Conservation (phyloP, 2,113 vertebrate genomes). For the Uropsilus gracilis region DNA sequence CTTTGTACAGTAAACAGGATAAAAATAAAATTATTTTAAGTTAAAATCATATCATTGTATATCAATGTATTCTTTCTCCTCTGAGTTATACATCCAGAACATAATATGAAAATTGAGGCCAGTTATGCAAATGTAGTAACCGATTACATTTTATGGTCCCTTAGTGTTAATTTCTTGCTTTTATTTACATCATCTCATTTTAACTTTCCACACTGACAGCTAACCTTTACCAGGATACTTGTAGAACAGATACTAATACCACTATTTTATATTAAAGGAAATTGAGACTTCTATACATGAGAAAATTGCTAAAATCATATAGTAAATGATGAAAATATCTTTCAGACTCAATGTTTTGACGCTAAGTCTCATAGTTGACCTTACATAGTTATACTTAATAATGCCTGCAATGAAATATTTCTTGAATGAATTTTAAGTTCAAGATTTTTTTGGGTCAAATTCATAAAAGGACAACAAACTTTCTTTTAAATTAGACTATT, state of each 20-base stretch:
- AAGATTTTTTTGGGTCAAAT: background rate
- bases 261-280: background rate
- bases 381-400: background rate
- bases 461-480: background rate
- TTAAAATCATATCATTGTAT: no score
- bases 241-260: background rate
- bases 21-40: background rate
- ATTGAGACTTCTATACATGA: background rate
- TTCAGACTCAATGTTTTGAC: background rate
- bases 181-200: background rate
- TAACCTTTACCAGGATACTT: background rate
- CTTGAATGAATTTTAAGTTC: background rate
- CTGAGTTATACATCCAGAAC: background rate
- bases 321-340: background rate
- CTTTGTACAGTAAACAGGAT: background rate
- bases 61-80: background rate
- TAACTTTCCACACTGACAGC: background rate
- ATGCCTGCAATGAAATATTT: background rate
- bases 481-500: background rate
- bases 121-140: background rate
- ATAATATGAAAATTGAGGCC: background rate
- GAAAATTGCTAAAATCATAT: background rate
- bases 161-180: background rate
- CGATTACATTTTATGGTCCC: background rate
- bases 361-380: background rate